Base-by-base conservation (phyloP, 2,113 vertebrate genomes). In the Gulo gulo region DNA sequence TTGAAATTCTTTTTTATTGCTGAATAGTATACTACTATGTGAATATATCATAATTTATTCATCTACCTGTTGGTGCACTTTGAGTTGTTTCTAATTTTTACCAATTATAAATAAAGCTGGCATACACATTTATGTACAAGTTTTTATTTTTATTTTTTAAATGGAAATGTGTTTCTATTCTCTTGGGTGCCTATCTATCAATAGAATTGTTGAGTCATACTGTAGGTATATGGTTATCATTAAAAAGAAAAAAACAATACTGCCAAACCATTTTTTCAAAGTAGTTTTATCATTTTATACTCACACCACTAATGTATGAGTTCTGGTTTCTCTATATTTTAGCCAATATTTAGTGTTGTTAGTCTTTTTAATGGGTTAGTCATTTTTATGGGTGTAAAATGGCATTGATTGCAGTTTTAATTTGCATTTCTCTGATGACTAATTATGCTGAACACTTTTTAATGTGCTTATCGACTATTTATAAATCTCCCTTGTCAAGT, bases 391-490 rank as follows among this genome's bases (percentile, higher is more conserved):
- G 18, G 31, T 29, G 6, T 52, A 34, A 78, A 94, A 57, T 81
- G 21, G 15, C 24, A 67, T 95, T 88, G 71, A 67, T 45, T 85
- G 45, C 52, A 47, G 6, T 36, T 97, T 80, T 94, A 85, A 82
- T 89, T 89, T 95, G 79, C 11, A 84, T 95, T 84, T 95, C 47
- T 76, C 15, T 94, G 36, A 65, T 90, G 65, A 87, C 16, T 74
- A 92, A 45, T 67, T 31, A 71, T 11, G 7, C 65, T 55, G 67
- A 89, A 59, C 63, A 63, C 3, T 78, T 92, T 91, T 73, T 92
- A 42, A 89, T 65, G 10, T 50, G 21, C 26, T 36, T 81, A 88
- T 50, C 26, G 5, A 79, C 18, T 31, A 92, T 83, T 78, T 86
- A 20, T 79, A 80, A 90, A 47, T 90, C 45, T 96, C 95, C 20